phyloP scores from a whole-genome alignment of 2,888 invertebrate genomes.

The Parnassius glacialis region DNA sequence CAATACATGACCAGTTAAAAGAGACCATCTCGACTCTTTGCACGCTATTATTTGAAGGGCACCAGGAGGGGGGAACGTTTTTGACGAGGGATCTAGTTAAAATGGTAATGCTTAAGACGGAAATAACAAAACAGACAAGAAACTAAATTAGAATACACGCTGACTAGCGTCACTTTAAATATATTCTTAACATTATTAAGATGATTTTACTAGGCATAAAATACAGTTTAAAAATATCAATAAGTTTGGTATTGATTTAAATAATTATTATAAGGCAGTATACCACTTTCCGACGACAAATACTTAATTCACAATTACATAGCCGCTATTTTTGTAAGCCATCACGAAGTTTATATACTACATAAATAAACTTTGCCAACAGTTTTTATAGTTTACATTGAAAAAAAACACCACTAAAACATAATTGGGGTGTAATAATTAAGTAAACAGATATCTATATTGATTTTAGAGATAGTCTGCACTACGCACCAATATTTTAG shows the following conservation, averaged over 20 bases:
- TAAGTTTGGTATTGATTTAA: conserved; percentile 6
- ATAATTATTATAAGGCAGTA: conserved; percentile 1
- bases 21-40: conserved; percentile 43
- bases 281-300: conserved; percentile 7
- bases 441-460: conserved; percentile 17
- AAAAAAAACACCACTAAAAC: conserved; percentile 12
- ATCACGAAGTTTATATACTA: neutral
- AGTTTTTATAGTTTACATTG: conserved; percentile 9
- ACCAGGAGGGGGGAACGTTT: conserved; percentile 36
- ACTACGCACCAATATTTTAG: conserved; percentile 53
- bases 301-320: conserved; percentile 1
- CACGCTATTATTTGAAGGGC: conserved; percentile 34
- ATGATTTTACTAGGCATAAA: conserved; percentile 33
- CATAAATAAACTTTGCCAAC: conserved; percentile 19
- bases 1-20: conserved; percentile 51
- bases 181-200: conserved; percentile 53
- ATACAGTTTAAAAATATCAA: conserved; percentile 5
- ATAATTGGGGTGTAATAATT: conserved; percentile 18
- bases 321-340: neutral
- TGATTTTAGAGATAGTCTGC: conserved; percentile 44
- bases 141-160: conserved; percentile 68
- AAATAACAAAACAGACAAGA: conserved; percentile 70
- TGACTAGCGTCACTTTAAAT: conserved; percentile 59
- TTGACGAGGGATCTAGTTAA: conserved; percentile 43
- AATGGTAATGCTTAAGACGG: conserved; percentile 59